phyloP scores from a whole-genome alignment of 2,888 invertebrate genomes.

The Agriopis leucophaearia region DNA sequence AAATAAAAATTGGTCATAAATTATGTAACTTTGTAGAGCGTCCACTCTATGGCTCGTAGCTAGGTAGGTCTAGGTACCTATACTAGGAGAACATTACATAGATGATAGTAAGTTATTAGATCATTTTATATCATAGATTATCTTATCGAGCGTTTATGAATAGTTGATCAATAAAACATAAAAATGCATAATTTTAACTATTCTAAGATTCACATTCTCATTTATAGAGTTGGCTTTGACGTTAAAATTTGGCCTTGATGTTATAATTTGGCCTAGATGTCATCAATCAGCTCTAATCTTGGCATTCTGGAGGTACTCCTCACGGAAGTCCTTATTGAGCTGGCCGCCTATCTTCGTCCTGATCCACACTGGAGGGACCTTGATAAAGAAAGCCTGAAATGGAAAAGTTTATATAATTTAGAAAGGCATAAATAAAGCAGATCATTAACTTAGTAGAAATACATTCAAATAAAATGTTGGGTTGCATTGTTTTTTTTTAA shows the following conservation, averaged over 20 bases:
- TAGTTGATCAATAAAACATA: background rate
- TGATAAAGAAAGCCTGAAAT: conserved; percentile 85
- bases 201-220: background rate
- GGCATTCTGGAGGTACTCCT: conserved; percentile 86
- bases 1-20: too few species aligned
- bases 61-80: too few species aligned
- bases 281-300: conserved; percentile 60
- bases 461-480: too few species aligned
- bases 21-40: too few species aligned
- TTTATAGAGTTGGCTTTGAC: background rate
- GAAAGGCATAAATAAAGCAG: too few species aligned
- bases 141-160: too few species aligned
- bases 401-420: conserved; percentile 13
- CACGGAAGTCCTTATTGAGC: conserved; percentile 86
- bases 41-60: too few species aligned
- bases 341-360: conserved; percentile 87
- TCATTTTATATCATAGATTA: too few species aligned
- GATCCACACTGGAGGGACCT: conserved; percentile 88
- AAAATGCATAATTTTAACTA: conserved; percentile 22
- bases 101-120: too few species aligned
- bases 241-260: background rate
- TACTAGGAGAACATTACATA: too few species aligned
- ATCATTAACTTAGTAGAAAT: too few species aligned
- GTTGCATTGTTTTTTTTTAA: too few species aligned
- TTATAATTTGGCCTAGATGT: background rate